Conservation (phyloP, 2,888 invertebrate species). For the Alitta virens region DNA sequence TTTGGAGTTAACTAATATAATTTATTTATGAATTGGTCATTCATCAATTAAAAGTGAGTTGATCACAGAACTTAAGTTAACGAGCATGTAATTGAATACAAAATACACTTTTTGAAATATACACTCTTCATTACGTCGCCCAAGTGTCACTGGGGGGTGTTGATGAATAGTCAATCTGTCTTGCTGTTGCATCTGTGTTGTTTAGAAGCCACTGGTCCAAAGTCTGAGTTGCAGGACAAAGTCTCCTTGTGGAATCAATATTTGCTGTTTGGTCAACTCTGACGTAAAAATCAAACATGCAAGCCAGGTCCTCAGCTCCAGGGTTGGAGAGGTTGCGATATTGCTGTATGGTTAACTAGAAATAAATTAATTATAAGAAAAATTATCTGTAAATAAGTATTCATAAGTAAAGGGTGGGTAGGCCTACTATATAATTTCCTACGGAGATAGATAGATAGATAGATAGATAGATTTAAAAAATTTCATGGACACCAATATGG, state of each 20-base stretch:
- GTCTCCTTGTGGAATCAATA: constrained; percentile 34
- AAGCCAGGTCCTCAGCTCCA: constrained; percentile 40
- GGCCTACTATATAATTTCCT: too few species aligned
- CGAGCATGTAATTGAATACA: too few species aligned
- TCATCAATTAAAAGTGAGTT: too few species aligned
- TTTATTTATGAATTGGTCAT: too few species aligned
- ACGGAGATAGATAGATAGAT: too few species aligned
- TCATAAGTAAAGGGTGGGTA: neutral
- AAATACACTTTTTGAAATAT: too few species aligned
- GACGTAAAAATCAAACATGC: constrained; percentile 47
- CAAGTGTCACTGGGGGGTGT: neutral
- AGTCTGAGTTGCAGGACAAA: constrained; percentile 32
- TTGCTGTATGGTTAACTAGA: constrained; percentile 72
- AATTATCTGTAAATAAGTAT: neutral
- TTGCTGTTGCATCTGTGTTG: neutral
- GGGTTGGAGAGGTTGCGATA: constrained; percentile 31
- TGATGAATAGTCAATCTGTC: neutral
- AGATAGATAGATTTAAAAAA: too few species aligned
- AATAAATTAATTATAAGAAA: constrained; percentile 24
- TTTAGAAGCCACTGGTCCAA: constrained; percentile 36
- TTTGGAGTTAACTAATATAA: too few species aligned
- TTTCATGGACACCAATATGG: too few species aligned
- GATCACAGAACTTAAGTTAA: too few species aligned
- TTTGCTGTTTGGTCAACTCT: constrained; percentile 45
- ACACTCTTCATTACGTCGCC: neutral